Evolutionary conservation across 2,888 invertebrate species (phyloP).

Genomic region (Lypha dubia): DNA sequence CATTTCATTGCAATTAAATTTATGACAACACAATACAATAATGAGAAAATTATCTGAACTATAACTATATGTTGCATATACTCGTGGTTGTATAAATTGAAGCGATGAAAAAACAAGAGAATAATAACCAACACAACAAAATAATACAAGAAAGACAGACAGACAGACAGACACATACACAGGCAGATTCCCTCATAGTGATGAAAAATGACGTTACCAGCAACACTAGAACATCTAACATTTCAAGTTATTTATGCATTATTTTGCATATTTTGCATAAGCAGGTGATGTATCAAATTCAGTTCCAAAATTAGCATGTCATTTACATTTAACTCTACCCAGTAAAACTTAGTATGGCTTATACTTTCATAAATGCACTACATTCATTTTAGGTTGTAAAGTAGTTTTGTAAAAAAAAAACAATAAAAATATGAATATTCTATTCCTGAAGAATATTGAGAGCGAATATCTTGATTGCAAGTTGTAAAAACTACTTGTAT

Average conservation of each 20-base stretch:
- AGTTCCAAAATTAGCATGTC: no score
- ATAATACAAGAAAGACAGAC: neutral
- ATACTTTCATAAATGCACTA: no score
- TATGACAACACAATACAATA: slow-evolving; percentile 22
- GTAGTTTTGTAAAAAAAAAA: no score
- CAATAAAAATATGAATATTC: no score
- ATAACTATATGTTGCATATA: neutral
- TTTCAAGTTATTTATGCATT: neutral
- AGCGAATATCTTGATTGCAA: no score
- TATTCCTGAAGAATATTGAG: no score
- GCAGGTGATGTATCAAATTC: neutral
- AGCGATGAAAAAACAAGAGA: neutral
- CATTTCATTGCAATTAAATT: slow-evolving; percentile 34
- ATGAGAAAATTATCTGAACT: neutral
- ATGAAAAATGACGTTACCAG: neutral
- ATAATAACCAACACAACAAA: neutral
- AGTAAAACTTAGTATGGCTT: no score
- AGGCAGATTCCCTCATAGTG: neutral
- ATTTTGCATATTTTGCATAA: neutral
- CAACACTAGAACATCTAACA: neutral
- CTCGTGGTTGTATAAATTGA: neutral
- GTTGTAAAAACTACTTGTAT: no score
- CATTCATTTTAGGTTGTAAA: no score
- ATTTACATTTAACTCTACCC: no score
- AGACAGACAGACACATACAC: no score